Evolutionary conservation across 2,888 invertebrate species (phyloP), one percentile per base, ranked within the genome.

Genomic region (Ernsta delagoae): DNA sequence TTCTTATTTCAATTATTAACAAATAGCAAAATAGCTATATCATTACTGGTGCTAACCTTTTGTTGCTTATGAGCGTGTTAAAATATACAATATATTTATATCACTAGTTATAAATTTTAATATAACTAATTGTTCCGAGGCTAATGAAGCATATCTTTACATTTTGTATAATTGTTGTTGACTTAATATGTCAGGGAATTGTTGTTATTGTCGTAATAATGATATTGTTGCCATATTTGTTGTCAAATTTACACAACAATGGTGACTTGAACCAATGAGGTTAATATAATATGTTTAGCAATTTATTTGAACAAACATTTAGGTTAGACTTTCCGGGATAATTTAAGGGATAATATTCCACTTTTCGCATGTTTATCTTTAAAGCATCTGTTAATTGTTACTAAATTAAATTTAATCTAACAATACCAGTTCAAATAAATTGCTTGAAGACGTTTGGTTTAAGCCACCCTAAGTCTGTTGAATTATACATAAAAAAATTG

Each of bases 91-190:
- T 56, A 53, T 66, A 53, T 41, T 65, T 59, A 66, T 48, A 62
- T 11, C n/a, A 24, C 43, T 61, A 67, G 61, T 50, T 61, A 12
- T 56, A 67, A 61, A 61, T 61, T 41, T 16, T 43, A 56, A 64
- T 34, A 24, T 54, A 61, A 56, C n/a, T 54, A 61, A 56, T 62
- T 36, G 62, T 56, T 24, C 8, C n/a, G 56, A 62, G 56, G 62
- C 56, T 61, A 68, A 36, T 62, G 62, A 61, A 43, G 62, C 68
- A 68, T 63, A 69, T 69, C 69, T 69, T 50, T 41, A 63, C 48
- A 31, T 68, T 50, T 61, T 68, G 65, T 61, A 67, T 60, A 61
- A 67, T 69, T 69, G 59, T 63, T 65, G 60, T 64, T 57, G 50
- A 59, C 63, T 69, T 69, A 43, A 53, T 59, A 64, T 63, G 59